Evolutionary conservation across 2,797 vertebrate genomes (phyloP), one percentile per base, ranked within the genome.

Genomic region (Gorsachius magnificus): DNA sequence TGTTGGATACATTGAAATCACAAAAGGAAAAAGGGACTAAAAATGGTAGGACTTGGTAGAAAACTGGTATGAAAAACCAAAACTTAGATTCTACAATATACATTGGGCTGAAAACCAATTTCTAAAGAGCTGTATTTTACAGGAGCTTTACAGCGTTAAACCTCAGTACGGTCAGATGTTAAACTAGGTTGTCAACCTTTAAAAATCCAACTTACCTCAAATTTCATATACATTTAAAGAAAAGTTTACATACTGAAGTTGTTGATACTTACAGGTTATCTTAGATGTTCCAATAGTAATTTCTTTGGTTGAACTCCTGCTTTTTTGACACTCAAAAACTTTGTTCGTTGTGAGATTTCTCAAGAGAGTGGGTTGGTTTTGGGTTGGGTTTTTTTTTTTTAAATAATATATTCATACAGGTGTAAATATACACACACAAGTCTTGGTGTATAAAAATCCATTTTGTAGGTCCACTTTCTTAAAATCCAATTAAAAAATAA

Each of bases 251-350:
- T 97, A 97, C 97, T 97, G 95, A 96, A 92, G 96, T 93, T 92
- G 96, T 87, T 82, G 89, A 98, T 98, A 98, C 98, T 98, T 98
- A 98, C 98, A 98, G 97, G 97, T 96, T 97, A 97, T 97, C 97
- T 97, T 98, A 98, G 97, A 88, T 97, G 97, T 97, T 97, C 98
- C 98, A 98, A 97, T 97, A 98, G 95, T 94, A 97, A 97, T 97
- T 96, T 97, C 93, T 97, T 97, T 97, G 96, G 90, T 75, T 97
- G 92, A 96, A 91, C 85, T 96, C 76, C 87, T 96, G 83, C 83
- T 92, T 94, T 96, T 95, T 95, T 87, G 12, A 50, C 94, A 96
- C 90, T 95, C 68, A 88, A 87, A 87, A 90, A 63, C 63, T 71
- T 92, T 93, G 78, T 92, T 97, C 16, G 9, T 69, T 82, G 35